A percentile compares a stretch with the other conserved stretches of the same genome.
These are phyloP conservation scores for Cecidostiba fungosa DNA, from an alignment of 2,888 invertebrate genomes.

Conservation along the genomic window DNA sequence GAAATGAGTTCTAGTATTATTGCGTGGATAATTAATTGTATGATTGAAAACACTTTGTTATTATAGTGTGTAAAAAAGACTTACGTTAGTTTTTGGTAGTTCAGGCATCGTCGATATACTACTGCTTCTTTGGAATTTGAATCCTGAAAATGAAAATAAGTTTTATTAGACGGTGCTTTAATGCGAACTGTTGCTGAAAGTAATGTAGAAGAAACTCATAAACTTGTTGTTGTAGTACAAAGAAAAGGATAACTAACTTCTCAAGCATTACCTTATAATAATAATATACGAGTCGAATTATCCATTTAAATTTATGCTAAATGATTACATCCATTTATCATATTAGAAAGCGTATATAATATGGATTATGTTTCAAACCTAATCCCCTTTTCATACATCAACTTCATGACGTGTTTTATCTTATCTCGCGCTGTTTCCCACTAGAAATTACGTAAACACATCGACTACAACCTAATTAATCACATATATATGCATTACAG, in stretches of 20 bases:
- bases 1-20: neutral
- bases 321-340: slow-evolving; percentile 28
- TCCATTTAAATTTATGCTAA: slow-evolving; percentile 5
- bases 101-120: too few species aligned
- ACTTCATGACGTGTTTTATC: neutral
- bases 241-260: neutral
- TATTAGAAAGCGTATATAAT: slow-evolving; percentile 12
- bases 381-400: slow-evolving; percentile 20
- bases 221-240: neutral
- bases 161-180: too few species aligned
- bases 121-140: too few species aligned
- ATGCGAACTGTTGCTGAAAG: too few species aligned
- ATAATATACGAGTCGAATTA: neutral
- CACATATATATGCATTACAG: neutral
- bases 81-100: too few species aligned
- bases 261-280: neutral
- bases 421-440: slow-evolving; percentile 14
- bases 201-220: too few species aligned
- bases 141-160: too few species aligned
- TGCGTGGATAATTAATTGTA: neutral
- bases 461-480: slow-evolving; percentile 1
- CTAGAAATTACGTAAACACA: neutral
- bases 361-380: slow-evolving; percentile 1
- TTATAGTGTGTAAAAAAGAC: too few species aligned
- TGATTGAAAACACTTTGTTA: too few species aligned